Evolutionary conservation across 2,797 vertebrate species (phyloP).

Genomic region (Lacerta viridis): DNA sequence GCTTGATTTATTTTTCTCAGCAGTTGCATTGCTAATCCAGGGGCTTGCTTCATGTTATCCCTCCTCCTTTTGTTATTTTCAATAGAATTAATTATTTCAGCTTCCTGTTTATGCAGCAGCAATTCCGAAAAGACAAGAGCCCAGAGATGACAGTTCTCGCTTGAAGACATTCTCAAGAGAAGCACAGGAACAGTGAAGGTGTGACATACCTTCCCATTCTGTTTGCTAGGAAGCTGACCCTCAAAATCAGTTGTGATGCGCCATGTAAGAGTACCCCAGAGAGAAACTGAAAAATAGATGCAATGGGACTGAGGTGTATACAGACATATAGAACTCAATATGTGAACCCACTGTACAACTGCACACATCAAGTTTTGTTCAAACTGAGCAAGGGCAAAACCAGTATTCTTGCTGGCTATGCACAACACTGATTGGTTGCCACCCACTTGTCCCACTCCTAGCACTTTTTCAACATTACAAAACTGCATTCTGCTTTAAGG

Average conservation of each 20-base stretch:
- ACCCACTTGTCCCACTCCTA: neutral
- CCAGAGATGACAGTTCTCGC: neutral
- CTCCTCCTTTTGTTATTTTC: neutral
- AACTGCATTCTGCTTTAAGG: neutral
- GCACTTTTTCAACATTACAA: neutral
- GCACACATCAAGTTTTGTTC: neutral
- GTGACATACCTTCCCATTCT: neutral
- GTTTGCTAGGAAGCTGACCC: neutral
- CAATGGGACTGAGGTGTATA: neutral
- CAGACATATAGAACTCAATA: neutral
- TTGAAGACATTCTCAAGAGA: neutral
- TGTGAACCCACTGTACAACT: neutral
- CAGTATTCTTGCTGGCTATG: neutral
- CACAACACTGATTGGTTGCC: neutral
- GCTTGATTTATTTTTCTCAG: slow-evolving; percentile 2
- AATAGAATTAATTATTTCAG: slow-evolving; percentile 4
- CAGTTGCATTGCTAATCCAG: slow-evolving; percentile 3
- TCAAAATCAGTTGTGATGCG: neutral
- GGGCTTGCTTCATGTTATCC: neutral
- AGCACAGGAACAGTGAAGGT: neutral
- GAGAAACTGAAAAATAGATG: too few relatives aligned
- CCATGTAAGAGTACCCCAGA: neutral
- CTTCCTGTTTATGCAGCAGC: neutral
- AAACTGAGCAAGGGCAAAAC: neutral
- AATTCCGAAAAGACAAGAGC: neutral